Base-by-base conservation (phyloP, 1,140 invertebrate genomes). In the Lepidostoma basale region DNA sequence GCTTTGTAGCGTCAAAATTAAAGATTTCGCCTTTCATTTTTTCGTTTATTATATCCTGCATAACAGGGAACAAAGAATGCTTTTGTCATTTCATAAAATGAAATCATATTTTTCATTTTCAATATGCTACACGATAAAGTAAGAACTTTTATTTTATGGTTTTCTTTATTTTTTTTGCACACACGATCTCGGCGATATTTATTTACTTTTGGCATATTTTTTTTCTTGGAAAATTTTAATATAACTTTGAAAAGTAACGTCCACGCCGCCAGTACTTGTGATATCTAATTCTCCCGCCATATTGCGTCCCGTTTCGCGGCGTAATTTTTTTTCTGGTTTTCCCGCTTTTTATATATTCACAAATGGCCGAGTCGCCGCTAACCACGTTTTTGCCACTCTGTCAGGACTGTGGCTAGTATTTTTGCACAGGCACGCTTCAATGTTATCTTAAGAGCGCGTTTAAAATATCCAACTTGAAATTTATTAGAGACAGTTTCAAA, bases 211-310 rank as follows among this genome's bases (percentile, higher is more conserved):
- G 14, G 14, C 16, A 23, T 20, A 47, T 12, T 18, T 47, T 47
- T n/a, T n/a, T 49, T 49, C 23, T 49, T 49, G 33, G n/a, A 14
- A 56, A 56, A 20, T 56, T 56, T 56, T 30, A 56, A 56, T 56
- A 56, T 30, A 33, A 56, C 26, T 56, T 56, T 56, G 25, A 30
- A 30, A 33, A 56, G 52, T 33, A n/a, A 20, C 26, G 49, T 30
- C 4, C 45, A 4, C 25, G 5, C 45, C 22, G n/a, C 22, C 25
- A 16, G 30, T 20, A 18, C 16, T 18, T 33, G 25, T 5, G 20
- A 20, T 30, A 12, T 63, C 64, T 70, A 70, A 70, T 70, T 62
- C 63, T 62, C 39, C 64, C 33, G 40, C 56, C 69, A 70, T 63
- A 70, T 66, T 70, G 52, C 68, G 40, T 18, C 62, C 25, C 33